Percentiles rank a stretch among this genome's conserved stretches.
Conservation (phyloP, 2,113 vertebrate genomes). For the Alosa alosa region DNA sequence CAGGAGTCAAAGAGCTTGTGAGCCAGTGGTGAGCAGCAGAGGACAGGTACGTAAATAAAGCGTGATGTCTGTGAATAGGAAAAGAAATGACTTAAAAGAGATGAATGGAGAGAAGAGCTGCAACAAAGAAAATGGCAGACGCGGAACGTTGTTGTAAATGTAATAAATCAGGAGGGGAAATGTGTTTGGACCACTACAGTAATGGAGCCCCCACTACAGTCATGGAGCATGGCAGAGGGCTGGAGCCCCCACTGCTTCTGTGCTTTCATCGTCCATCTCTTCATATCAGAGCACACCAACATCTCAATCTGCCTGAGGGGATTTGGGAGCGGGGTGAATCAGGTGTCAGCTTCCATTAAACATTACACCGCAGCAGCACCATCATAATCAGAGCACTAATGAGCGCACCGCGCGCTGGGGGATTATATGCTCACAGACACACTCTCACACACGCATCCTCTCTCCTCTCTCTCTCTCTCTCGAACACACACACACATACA, state of each 20-base stretch:
- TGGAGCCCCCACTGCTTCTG: slow-evolving; percentile 87
- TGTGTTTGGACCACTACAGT: neutral
- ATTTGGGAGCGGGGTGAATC: slow-evolving; percentile 99
- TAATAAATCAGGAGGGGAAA: neutral
- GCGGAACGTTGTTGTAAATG: neutral
- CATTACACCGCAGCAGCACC: slow-evolving; percentile 91
- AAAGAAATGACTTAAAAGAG: too few species aligned
- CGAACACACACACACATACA: neutral
- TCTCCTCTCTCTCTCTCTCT: neutral
- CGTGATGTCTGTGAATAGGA: too few species aligned
- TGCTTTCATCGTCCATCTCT: slow-evolving; percentile 98
- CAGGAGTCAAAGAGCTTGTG: too few species aligned
- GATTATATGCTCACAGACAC: slow-evolving; percentile 37
- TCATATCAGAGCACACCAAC: slow-evolving; percentile 85
- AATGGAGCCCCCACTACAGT: neutral
- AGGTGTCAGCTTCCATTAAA: slow-evolving; percentile 99
- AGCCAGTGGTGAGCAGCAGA: too few species aligned
- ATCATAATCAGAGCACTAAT: slow-evolving; percentile 99
- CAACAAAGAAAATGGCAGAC: neutral
- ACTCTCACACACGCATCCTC: neutral
- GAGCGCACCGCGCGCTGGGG: slow-evolving; percentile 66
- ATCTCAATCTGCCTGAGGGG: slow-evolving; percentile 99
- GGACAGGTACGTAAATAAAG: too few species aligned
- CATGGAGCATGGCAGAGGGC: slow-evolving; percentile 73
- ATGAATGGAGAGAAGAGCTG: too few species aligned